Evolutionary conservation across 2,797 vertebrate genomes (phyloP).

Genomic region (Gorsachius magnificus): DNA sequence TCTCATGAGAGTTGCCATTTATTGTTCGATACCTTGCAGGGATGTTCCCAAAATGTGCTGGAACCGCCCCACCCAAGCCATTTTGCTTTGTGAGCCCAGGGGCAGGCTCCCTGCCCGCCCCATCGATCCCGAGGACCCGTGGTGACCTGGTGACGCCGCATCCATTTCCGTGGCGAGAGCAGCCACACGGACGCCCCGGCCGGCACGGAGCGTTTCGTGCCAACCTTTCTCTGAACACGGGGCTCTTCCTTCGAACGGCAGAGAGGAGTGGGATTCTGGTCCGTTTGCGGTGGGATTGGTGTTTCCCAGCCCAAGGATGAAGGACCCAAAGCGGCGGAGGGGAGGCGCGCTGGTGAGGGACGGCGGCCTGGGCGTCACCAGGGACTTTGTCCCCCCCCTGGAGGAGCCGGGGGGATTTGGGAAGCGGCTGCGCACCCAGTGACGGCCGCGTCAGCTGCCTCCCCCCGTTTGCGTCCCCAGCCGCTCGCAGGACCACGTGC

Average conservation of each 20-base stretch:
- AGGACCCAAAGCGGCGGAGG: neutral
- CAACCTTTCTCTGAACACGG: neutral
- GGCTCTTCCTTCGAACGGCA: fast-evolving
- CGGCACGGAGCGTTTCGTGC: fast-evolving
- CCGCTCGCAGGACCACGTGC: neutral
- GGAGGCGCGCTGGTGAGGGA: fast-evolving
- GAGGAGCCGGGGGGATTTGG: neutral
- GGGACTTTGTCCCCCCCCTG: neutral
- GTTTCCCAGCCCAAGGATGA: neutral
- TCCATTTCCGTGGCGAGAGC: fast-evolving
- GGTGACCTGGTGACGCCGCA: fast-evolving
- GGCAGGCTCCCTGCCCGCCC: neutral
- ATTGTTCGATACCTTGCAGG: neutral
- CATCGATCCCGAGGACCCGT: fast-evolving
- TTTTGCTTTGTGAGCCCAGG: fast-evolving
- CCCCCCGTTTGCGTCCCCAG: neutral
- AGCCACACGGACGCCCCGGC: fast-evolving
- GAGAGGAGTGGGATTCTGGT: neutral
- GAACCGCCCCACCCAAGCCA: neutral
- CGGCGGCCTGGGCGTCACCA: neutral
- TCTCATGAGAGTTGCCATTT: neutral
- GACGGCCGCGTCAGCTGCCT: neutral
- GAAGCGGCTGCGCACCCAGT: neutral
- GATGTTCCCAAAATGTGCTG: neutral
- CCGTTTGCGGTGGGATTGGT: fast-evolving